Conservation (phyloP, 2,888 invertebrate species). For the Epinotia brunnichana region DNA sequence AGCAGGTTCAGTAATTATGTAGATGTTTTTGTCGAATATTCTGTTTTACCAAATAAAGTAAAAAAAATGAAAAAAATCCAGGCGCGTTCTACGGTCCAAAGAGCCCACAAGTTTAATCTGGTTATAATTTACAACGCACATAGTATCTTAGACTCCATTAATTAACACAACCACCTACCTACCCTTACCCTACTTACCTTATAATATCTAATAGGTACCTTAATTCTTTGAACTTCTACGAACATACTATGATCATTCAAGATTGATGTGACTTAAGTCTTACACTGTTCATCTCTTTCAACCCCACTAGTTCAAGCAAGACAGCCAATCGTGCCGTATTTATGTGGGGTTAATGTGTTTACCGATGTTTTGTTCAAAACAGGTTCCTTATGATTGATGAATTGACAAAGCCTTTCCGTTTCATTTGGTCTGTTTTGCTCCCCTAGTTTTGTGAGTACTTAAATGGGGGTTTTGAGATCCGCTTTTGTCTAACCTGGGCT, state of each 20-base stretch:
- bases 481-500: not conserved
- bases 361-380: constrained; percentile 27
- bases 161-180: too few relatives aligned
- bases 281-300: not conserved
- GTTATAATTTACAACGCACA: too few relatives aligned
- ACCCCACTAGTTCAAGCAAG: not conserved
- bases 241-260: not conserved
- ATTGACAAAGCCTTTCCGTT: constrained; percentile 34
- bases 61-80: too few relatives aligned
- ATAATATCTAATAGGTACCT: too few relatives aligned
- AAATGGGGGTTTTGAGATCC: not conserved
- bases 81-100: too few relatives aligned
- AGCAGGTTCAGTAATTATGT: too few relatives aligned
- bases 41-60: too few relatives aligned
- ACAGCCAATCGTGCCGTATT: constrained; percentile 1
- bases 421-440: constrained; percentile 18
- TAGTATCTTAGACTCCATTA: too few relatives aligned
- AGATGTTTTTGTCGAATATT: too few relatives aligned
- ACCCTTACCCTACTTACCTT: too few relatives aligned
- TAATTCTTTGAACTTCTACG: too few relatives aligned
- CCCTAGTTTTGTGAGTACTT: not conserved
- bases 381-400: constrained; percentile 38
- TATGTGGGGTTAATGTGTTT: constrained; percentile 20
- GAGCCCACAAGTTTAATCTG: too few relatives aligned
- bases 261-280: not conserved